These are phyloP conservation scores for Caenorhabditis plicata DNA, from an alignment of 2,888 invertebrate species.

Conservation along the genomic window DNA sequence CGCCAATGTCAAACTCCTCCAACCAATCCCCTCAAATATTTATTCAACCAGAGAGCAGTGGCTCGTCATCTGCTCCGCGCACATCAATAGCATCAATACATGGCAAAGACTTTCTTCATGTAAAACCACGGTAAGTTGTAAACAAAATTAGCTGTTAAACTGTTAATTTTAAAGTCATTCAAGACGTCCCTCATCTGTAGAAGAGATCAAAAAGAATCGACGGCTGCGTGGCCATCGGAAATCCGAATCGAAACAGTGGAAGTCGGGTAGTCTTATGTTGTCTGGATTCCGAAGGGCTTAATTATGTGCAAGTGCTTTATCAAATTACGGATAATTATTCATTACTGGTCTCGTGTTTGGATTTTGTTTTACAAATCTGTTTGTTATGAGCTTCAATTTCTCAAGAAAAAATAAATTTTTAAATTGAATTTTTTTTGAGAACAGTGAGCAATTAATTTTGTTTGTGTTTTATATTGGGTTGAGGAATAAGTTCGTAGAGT, in stretches of 20 bases:
- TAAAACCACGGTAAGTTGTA: slow-evolving; percentile 19
- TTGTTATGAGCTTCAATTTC: neutral
- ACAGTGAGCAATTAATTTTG: neutral
- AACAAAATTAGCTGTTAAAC: neutral
- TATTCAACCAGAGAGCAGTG: slow-evolving; percentile 30
- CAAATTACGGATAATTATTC: neutral
- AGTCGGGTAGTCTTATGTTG: slow-evolving; percentile 56
- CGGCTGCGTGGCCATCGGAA: slow-evolving; percentile 45
- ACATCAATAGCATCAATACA: slow-evolving; percentile 23
- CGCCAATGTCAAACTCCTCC: slow-evolving; percentile 14
- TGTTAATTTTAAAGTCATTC: slow-evolving; percentile 29
- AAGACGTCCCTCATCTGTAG: slow-evolving; percentile 43
- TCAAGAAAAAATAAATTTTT: neutral
- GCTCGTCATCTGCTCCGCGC: slow-evolving; percentile 23
- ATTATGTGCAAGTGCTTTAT: neutral
- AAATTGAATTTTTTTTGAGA: neutral
- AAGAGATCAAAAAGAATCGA: slow-evolving; percentile 44
- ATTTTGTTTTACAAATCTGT: neutral
- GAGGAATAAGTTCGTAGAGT: too few relatives aligned
- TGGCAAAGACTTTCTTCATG: slow-evolving; percentile 30
- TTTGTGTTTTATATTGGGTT: too few relatives aligned
- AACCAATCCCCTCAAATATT: slow-evolving; percentile 32
- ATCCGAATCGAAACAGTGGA: slow-evolving; percentile 52
- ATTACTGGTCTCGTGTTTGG: neutral
- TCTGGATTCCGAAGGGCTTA: slow-evolving; percentile 44